phyloP scores from a whole-genome alignment of 1,140 invertebrate species.

The Bombus waltoni region DNA sequence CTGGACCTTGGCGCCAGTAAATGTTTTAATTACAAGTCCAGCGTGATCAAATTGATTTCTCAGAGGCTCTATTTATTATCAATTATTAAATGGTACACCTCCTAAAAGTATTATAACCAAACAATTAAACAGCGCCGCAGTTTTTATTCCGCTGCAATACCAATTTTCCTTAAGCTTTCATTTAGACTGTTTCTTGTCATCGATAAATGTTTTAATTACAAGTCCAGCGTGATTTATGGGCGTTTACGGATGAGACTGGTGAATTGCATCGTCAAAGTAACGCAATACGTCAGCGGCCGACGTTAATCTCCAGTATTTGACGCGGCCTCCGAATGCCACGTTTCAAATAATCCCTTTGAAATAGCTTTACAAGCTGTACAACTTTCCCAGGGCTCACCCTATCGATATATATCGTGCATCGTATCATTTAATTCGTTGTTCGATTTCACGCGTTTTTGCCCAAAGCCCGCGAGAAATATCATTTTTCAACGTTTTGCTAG shows the following conservation, averaged over 20 bases:
- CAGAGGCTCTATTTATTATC: neutral
- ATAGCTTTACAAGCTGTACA: conserved; percentile 10
- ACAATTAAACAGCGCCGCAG: neutral
- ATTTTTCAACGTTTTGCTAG: conserved; percentile 1
- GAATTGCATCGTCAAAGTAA: conserved; percentile 25
- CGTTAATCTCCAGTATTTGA: conserved; percentile 26
- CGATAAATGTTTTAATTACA: neutral
- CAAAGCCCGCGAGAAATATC: neutral
- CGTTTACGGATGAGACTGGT: neutral
- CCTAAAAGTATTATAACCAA: neutral
- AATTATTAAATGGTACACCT: neutral
- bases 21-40: neutral
- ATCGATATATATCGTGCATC: neutral
- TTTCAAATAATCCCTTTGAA: conserved; percentile 27
- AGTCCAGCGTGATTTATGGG: neutral
- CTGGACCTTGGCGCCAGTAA: neutral
- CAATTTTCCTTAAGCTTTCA: neutral
- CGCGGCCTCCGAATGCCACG: neutral
- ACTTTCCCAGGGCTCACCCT: neutral
- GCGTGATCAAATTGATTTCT: neutral
- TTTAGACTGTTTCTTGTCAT: neutral
- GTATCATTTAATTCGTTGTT: conserved; percentile 33
- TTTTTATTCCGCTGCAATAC: neutral
- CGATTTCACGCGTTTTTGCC: conserved; percentile 11
- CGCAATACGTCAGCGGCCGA: neutral